phyloP scores from a whole-genome alignment of 2,888 invertebrate species.

The Tinea semifulvella region DNA sequence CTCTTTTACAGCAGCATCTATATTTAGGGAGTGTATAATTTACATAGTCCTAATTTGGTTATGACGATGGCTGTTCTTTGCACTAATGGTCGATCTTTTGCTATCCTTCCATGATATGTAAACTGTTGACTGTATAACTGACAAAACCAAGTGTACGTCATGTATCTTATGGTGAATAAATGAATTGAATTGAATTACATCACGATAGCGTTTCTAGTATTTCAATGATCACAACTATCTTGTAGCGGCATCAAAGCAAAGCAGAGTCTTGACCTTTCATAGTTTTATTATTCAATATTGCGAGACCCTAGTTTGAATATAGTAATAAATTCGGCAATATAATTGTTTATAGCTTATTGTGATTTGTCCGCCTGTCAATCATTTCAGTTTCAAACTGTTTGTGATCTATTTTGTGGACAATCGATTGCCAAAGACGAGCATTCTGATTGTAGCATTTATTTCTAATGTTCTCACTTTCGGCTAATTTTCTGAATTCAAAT shows the following conservation, averaged over 20 bases:
- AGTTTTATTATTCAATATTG: constrained; percentile 44
- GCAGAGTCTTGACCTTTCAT: constrained; percentile 54
- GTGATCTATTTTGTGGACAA: constrained; percentile 40
- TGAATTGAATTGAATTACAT: neutral
- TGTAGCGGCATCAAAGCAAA: constrained; percentile 56
- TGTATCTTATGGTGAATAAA: too few species aligned
- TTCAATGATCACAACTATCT: constrained; percentile 40
- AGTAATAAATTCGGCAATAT: constrained; percentile 40
- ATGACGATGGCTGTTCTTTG: too few species aligned
- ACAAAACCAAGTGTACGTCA: too few species aligned
- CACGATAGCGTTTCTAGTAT: constrained; percentile 24
- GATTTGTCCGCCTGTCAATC: constrained; percentile 54
- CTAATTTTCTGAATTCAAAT: too few species aligned
- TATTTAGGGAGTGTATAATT: too few species aligned
- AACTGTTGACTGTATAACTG: too few species aligned
- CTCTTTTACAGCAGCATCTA: too few species aligned
- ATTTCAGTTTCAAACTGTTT: constrained; percentile 43
- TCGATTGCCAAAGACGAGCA: constrained; percentile 26
- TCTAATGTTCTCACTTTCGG: too few species aligned
- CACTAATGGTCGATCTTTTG: too few species aligned
- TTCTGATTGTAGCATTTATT: neutral
- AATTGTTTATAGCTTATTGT: constrained; percentile 52
- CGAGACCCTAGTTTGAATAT: constrained; percentile 35
- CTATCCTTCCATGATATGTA: too few species aligned
- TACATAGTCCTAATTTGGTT: too few species aligned